A percentile compares a stretch with the other conserved stretches of the same genome.
Conservation (phyloP, 2,797 vertebrate species). For the Apodemus agrarius region DNA sequence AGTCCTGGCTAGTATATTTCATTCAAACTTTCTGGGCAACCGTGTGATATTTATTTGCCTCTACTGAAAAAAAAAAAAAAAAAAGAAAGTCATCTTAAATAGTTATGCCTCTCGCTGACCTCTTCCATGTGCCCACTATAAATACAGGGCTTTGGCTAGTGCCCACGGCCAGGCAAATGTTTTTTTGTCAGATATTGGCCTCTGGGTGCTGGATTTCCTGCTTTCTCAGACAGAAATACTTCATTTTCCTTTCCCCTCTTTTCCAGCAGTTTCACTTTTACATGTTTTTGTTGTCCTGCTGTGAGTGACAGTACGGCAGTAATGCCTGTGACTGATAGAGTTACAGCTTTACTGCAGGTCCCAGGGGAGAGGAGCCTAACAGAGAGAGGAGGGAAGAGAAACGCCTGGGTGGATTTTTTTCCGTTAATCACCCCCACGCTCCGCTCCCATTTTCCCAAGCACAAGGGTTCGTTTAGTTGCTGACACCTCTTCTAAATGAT, state of each 20-base stretch:
- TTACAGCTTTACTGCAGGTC: neutral
- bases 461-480: conserved; percentile 39
- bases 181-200: conserved; percentile 25
- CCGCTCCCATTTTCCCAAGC: conserved; percentile 22
- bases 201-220: neutral
- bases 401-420: neutral
- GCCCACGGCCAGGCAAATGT: neutral
- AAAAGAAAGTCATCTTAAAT: conserved; percentile 13
- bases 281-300: neutral
- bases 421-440: conserved; percentile 36
- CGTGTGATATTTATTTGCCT: neutral
- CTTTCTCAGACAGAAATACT: conserved; percentile 38
- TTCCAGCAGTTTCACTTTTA: neutral
- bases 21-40: neutral
- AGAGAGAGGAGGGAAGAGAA: neutral
- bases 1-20: neutral
- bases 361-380: neutral
- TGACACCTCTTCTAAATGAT: conserved; percentile 60
- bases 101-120: neutral
- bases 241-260: neutral
- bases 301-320: neutral
- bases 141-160: conserved; percentile 17
- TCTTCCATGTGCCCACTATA: neutral
- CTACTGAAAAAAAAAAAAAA: conserved; percentile 14
- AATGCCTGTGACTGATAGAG: neutral